Conservation (phyloP, 2,888 invertebrate genomes). For the Harmothoe impar region DNA sequence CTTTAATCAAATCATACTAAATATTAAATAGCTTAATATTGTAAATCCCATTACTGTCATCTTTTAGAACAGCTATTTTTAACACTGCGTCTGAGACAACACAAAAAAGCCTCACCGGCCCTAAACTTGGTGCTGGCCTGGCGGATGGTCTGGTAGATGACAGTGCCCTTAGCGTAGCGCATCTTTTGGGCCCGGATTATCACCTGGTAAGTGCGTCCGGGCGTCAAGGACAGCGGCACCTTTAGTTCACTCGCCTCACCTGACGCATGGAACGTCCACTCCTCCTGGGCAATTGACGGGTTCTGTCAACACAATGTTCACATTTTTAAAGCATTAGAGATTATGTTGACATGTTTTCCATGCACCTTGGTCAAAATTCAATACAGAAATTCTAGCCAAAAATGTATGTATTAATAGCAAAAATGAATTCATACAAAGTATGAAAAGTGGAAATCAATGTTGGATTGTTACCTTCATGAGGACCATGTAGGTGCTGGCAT, state of each 20-base stretch:
- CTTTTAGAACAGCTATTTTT: too few relatives aligned
- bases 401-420: too few relatives aligned
- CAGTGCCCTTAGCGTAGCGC: background rate
- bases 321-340: too few relatives aligned
- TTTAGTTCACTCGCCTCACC: background rate
- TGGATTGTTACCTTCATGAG: conserved; percentile 19
- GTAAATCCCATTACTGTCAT: background rate
- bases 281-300: background rate
- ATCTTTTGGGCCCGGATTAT: conserved; percentile 3
- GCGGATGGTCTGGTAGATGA: conserved; percentile 9
- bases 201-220: conserved; percentile 48
- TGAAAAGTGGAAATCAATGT: too few relatives aligned
- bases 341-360: too few relatives aligned
- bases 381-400: too few relatives aligned
- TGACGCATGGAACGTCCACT: conserved; percentile 11
- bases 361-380: too few relatives aligned
- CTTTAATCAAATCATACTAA: background rate
- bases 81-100: too few relatives aligned
- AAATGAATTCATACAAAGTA: too few relatives aligned
- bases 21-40: background rate
- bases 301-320: background rate
- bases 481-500: conserved; percentile 36
- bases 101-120: conserved; percentile 52
- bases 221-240: background rate
- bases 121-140: background rate